Conservation (phyloP, 2,888 invertebrate species). For the Gymnocheta viridis region DNA sequence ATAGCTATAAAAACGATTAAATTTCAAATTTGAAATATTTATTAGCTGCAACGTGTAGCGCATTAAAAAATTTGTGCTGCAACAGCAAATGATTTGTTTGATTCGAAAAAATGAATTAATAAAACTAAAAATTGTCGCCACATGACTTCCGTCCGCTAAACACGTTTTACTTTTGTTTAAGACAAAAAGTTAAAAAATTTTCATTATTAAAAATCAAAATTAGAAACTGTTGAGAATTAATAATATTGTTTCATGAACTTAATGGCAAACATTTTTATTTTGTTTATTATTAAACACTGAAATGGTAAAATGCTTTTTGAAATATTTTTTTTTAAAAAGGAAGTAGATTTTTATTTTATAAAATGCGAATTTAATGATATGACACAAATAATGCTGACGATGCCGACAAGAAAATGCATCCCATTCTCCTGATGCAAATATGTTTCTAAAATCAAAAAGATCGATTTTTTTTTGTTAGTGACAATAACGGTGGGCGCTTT, state of each 20-base stretch:
- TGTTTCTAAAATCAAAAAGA: too few relatives aligned
- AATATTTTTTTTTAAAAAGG: too few relatives aligned
- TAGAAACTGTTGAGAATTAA: constrained; percentile 2
- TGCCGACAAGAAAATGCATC: too few relatives aligned
- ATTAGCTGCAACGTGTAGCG: constrained; percentile 60
- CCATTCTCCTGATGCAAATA: too few relatives aligned
- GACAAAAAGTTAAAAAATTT: not conserved
- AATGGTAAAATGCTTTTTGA: too few relatives aligned
- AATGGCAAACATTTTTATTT: not conserved
- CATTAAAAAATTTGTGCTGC: constrained; percentile 20
- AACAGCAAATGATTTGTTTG: not conserved
- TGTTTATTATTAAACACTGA: too few relatives aligned
- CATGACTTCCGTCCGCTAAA: constrained; percentile 57
- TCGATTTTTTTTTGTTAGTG: too few relatives aligned
- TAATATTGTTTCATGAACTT: not conserved
- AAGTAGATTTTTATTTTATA: too few relatives aligned
- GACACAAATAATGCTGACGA: too few relatives aligned
- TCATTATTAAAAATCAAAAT: not conserved
- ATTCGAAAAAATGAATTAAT: constrained; percentile 27
- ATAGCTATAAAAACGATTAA: constrained; percentile 56
- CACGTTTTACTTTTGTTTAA: constrained; percentile 51
- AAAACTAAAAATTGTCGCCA: constrained; percentile 38
- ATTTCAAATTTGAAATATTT: constrained; percentile 61
- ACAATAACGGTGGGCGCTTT: too few relatives aligned
- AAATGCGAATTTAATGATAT: too few relatives aligned